phyloP scores from a whole-genome alignment of 2,797 vertebrate species.

The Lacerta agilis region DNA sequence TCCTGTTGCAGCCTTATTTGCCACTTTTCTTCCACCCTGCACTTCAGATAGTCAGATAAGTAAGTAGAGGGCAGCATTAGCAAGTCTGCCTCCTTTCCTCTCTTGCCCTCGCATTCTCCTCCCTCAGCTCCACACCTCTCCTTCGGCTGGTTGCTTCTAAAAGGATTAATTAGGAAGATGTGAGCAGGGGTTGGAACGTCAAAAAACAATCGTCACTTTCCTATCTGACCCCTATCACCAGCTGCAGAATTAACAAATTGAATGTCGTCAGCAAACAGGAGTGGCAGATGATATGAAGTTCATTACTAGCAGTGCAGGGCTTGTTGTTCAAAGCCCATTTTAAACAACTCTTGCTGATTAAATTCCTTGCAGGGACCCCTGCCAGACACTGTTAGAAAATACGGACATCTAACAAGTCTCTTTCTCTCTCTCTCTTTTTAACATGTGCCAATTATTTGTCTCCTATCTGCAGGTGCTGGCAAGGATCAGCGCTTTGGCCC shows the following conservation, averaged over 20 bases:
- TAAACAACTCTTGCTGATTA: conserved; percentile 86
- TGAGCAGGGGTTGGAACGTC: conserved; percentile 82
- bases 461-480: conserved; percentile 86
- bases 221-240: conserved; percentile 85
- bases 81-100: conserved; percentile 50
- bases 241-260: conserved; percentile 87
- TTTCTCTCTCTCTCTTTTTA: conserved; percentile 61
- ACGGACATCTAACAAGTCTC: conserved; percentile 77
- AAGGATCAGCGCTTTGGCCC: conserved; percentile 78
- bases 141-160: conserved; percentile 80
- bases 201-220: conserved; percentile 84
- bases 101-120: conserved; percentile 57
- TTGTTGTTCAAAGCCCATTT: conserved; percentile 78
- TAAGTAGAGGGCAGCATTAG: conserved; percentile 15
- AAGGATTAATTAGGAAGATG: conserved; percentile 84
- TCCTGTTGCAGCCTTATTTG: conserved; percentile 7
- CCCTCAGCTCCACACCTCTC: conserved; percentile 67
- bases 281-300: conserved; percentile 81
- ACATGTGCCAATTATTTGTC: conserved; percentile 83
- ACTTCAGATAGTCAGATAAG: conserved; percentile 20
- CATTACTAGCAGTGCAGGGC: conserved; percentile 77
- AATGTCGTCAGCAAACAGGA: conserved; percentile 85
- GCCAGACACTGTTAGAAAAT: conserved; percentile 83
- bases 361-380: conserved; percentile 82
- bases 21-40: background rate